Evolutionary conservation across 1,140 invertebrate species (phyloP).

Genomic region (Drosophila obscura): DNA sequence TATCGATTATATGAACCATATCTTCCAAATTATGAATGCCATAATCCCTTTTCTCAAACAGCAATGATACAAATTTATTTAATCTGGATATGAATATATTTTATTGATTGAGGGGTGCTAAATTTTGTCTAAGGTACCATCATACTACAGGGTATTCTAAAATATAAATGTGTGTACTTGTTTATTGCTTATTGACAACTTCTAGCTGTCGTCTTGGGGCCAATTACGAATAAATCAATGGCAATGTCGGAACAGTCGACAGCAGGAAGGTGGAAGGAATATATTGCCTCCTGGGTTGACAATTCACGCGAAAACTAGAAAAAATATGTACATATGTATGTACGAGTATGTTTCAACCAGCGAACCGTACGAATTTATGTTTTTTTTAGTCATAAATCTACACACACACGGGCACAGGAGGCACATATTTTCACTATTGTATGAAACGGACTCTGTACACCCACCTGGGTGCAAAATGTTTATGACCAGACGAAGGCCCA

Average conservation of each 20-base stretch:
- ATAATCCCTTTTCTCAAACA: no score
- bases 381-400: conserved; percentile 64
- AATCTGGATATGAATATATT: no score
- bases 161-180: conserved; percentile 3
- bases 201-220: conserved; percentile 38
- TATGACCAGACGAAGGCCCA: conserved; percentile 41
- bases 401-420: conserved; percentile 12
- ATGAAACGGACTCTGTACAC: conserved; percentile 16
- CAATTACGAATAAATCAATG: conserved; percentile 71
- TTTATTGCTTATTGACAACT: conserved; percentile 53
- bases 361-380: conserved; percentile 65
- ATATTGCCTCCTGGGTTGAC: conserved; percentile 60
- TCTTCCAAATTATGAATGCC: no score
- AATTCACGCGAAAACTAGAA: conserved; percentile 59
- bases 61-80: no score
- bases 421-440: neutral
- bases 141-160: no score
- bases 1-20: no score
- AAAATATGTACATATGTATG: conserved; percentile 36
- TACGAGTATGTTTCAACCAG: conserved; percentile 51
- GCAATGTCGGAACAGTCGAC: conserved; percentile 55
- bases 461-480: conserved; percentile 66
- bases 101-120: no score
- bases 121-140: no score
- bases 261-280: conserved; percentile 28